Evolutionary conservation across 1,140 invertebrate species (phyloP).

Genomic region (Ceratina australensis): DNA sequence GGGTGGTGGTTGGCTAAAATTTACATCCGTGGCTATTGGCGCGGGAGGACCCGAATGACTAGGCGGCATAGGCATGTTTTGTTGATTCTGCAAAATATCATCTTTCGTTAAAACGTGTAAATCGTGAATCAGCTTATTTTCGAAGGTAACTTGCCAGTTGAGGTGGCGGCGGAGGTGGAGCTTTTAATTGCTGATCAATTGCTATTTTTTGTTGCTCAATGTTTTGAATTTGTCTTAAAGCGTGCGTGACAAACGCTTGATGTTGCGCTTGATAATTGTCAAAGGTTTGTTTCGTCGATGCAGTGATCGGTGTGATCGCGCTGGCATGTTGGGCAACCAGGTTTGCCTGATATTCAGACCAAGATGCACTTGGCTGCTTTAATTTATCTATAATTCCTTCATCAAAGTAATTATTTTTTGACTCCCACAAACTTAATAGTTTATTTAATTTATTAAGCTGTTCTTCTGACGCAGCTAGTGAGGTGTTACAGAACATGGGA

Average conservation of each 20-base stretch:
- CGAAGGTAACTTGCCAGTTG: conserved; percentile 62
- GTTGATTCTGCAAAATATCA: conserved; percentile 53
- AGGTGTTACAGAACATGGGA: conserved; percentile 97
- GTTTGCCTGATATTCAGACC: conserved; percentile 91
- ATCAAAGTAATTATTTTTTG: conserved; percentile 96
- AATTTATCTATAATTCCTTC: conserved; percentile 91
- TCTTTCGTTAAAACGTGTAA: not conserved
- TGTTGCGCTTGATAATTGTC: conserved; percentile 95
- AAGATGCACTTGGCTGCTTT: conserved; percentile 87
- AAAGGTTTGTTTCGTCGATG: conserved; percentile 88
- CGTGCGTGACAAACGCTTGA: conserved; percentile 95
- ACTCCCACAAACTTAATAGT: conserved; percentile 95
- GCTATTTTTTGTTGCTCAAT: conserved; percentile 89
- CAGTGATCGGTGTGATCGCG: conserved; percentile 87
- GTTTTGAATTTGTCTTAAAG: conserved; percentile 92
- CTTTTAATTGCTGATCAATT: conserved; percentile 84
- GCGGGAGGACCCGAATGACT: conserved; percentile 59
- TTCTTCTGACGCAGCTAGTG: conserved; percentile 90
- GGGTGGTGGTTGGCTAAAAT: conserved; percentile 82
- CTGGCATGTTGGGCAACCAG: conserved; percentile 88
- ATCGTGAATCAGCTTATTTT: conserved; percentile 32
- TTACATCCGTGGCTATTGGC: conserved; percentile 71
- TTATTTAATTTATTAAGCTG: conserved; percentile 95
- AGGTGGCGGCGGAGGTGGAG: conserved; percentile 70
- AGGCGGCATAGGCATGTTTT: conserved; percentile 59